These are phyloP conservation scores for Ptilonorhynchus violaceus DNA, from an alignment of 2,113 vertebrate species.

Conservation along the genomic window DNA sequence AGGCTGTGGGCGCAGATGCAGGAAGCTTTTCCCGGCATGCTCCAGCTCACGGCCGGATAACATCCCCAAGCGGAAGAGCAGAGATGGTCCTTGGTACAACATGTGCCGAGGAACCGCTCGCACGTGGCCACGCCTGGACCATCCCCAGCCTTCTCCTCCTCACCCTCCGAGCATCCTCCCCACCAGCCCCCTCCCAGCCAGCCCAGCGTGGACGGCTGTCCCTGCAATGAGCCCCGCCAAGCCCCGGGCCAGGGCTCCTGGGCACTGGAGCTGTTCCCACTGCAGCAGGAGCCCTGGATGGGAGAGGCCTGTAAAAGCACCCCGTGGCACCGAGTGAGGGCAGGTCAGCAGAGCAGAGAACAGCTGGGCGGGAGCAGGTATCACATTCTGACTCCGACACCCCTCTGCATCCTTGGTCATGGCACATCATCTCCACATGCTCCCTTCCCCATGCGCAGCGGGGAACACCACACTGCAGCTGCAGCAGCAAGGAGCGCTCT, in stretches of 20 bases:
- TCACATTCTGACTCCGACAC: rapidly evolving
- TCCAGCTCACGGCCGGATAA: background rate
- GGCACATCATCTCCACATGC: background rate
- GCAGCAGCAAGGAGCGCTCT: rapidly evolving
- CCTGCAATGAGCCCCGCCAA: rapidly evolving
- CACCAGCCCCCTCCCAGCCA: rapidly evolving
- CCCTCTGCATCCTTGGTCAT: rapidly evolving
- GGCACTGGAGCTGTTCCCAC: background rate
- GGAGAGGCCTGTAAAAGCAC: background rate
- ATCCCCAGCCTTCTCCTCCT: background rate
- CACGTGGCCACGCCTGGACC: rapidly evolving
- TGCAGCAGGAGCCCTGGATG: background rate
- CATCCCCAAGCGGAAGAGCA: background rate
- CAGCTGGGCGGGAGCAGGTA: background rate
- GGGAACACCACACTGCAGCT: rapidly evolving
- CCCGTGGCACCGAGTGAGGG: rapidly evolving
- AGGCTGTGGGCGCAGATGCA: background rate
- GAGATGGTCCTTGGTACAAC: rapidly evolving
- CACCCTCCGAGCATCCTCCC: background rate
- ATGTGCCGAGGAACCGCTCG: rapidly evolving
- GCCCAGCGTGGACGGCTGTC: rapidly evolving
- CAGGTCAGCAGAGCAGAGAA: background rate
- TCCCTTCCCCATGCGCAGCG: rapidly evolving
- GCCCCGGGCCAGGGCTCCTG: background rate
- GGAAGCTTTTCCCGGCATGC: background rate